Base-by-base conservation (phyloP, 1,140 invertebrate genomes). In the Amyelois transitella region DNA sequence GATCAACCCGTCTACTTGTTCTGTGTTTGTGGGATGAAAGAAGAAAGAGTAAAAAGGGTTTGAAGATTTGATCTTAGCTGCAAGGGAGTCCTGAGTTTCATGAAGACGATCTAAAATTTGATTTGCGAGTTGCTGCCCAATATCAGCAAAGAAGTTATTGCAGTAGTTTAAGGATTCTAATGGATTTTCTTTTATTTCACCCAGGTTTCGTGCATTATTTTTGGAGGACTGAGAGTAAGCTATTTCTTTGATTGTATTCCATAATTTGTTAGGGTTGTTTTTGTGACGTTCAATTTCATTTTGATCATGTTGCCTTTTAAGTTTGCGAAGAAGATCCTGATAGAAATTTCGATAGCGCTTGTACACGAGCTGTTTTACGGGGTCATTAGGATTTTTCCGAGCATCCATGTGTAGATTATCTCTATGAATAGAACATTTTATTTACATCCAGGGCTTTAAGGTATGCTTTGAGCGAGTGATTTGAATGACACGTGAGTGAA, bases 391-490 rank as follows among this genome's bases (percentile, higher is more conserved):
- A 24, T 52, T 28, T 18, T 52, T 52, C 2, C 18, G 18, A 10
- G 8, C n/a, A n/a, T 45, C 2, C 18, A 14, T 24, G 17, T 59
- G 57, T 8, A 59, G 51, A 6, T 53, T 53, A 18, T 59, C 51
- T 17, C 51, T 43, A 14, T 53, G 22, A 5, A 17, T 47, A 2
- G 24, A 20, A 25, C 51, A 59, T 49, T 43, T 47, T 18, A 59
- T n/a, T 1, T 51, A 20, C 1, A 57, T 57, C 55, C 57, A 59
- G 2, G 57, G 57, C 20, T 59, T 52, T 12, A 59, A 1, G 18
- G 12, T 14, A 28, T 18, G 0, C 14, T 25, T 55, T 17, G 44
- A 28, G 2, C 44, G 8, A 24, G 24, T 48, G 7, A 48, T 10
- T 38, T 24, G 1, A 1, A 47, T 17, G 4, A 24, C 8, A n/a